Base-by-base conservation (phyloP, 2,113 vertebrate genomes). In the Prochilodus magdalenae region DNA sequence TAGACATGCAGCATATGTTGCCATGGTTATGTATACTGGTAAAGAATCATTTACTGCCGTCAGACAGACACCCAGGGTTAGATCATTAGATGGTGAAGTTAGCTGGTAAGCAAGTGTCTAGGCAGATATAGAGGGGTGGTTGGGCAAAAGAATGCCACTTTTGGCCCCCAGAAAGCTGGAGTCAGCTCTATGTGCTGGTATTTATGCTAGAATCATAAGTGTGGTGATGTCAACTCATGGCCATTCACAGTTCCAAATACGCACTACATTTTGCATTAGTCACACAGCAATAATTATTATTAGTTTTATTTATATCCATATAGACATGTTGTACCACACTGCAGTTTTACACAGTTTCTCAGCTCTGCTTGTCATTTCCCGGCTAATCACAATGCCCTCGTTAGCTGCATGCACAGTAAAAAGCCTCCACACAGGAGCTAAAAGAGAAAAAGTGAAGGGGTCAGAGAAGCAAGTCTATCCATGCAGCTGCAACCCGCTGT, bases 351-450 rank as follows among this genome's bases (percentile, higher is more conserved):
- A 10, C 16, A 71, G 24, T 63, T 80, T 44, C 59, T 26, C 33
- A 73, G 67, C 44, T 63, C n/a, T 73, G 12, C 73, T 69, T 22
- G 44, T 74, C 65, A 81, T 75, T 75, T 81, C 36, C 14, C 44
- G 71, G 36, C 57, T 75, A 60, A 66, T 79, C 57, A 77, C 60
- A 76, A 83, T n/a, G n/a, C 24, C 60, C 73, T 71, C 51, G 75
- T 70, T 72, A 86, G 74, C 24, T 76, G 53, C 24, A 36, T 36
- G 73, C 81, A 30, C 66, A 67, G 15, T 24, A 72, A 81, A 84
- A 70, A 13, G 57, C 27, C 57, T 60, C 5, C 29, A 60, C 70
- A 73, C 72, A 72, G 70, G 20, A 44, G 59, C 29, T 26, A 57
- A 75, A 82, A 63, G 11, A 26, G 44, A 29, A 62, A 71, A 79